Evolutionary conservation across 2,888 invertebrate species (phyloP), one percentile per base, ranked within the genome.

Genomic region (Megaustenia siamemsis): DNA sequence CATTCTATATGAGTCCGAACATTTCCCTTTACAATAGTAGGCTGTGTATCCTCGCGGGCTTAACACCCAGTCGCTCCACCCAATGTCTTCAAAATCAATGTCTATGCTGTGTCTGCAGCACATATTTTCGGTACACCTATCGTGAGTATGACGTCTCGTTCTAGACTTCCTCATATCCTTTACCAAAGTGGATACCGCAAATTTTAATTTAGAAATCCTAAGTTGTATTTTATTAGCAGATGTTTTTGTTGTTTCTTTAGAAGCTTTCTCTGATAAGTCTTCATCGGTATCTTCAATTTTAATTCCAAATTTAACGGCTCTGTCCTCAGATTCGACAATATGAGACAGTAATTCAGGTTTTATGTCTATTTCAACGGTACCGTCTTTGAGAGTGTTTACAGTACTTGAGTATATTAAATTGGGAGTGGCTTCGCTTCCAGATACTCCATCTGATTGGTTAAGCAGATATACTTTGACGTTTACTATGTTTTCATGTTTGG

Each of bases 71-170:
- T 83, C 77, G 24, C n/a, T 49, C 77, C 77, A 77, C 28, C 83
- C 83, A 28, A 83, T 83, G 15, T 83, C 83, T 1, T 4, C 56
- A 24, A 83, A 77, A 24, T 45, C 38, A 1, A 83, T 45, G 69
- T 77, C 49, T n/a, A 83, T 77, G 69, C 68, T 83, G 38, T 83
- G 77, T 56, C 69, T 40, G 45, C 78, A 77, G 69, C 83, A 83
- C 12, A 63, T 4, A 18, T 68, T 43, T 0, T 63, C 40, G 8
- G 40, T 24, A 43, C 82, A 82, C n/a, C 35, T 45, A 6, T 18
- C 21, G 1, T 43, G 1, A 24, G 4, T 35, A 32, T 71, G 81
- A 18, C 81, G 81, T 49, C 56, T 71, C 15, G 3, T 32, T 15
- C 69, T 32, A 32, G 12, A 21, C n/a, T 69, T 69, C 2, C 71